Evolutionary conservation across 2,888 invertebrate genomes (phyloP).

Genomic region (Diaphora mendica): DNA sequence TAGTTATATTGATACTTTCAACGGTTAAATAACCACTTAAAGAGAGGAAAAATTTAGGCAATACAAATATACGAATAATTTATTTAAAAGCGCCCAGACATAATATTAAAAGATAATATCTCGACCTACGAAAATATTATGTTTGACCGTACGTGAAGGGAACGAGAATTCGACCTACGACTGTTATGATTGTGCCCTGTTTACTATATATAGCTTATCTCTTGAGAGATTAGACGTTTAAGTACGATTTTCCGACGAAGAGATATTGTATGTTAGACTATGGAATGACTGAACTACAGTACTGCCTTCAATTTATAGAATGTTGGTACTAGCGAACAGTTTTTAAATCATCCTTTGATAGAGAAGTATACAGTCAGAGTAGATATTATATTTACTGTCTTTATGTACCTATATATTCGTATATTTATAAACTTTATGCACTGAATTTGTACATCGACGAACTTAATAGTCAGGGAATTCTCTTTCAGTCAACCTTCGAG

Average conservation of each 20-base stretch:
- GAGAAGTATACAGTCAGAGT: no score
- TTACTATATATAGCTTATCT: conserved; percentile 38
- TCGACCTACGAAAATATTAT: conserved; percentile 73
- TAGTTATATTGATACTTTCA: not conserved
- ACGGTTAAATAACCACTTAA: not conserved
- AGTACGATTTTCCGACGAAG: not conserved
- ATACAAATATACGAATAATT: conserved; percentile 3
- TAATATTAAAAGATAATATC: conserved; percentile 78
- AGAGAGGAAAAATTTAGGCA: not conserved
- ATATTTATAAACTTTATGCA: not conserved
- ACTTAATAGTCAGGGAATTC: no score
- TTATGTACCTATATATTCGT: not conserved
- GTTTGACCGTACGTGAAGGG: conserved; percentile 59
- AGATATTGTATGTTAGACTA: not conserved
- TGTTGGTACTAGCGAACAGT: not conserved
- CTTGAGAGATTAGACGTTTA: conserved; percentile 9
- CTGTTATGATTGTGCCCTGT: conserved; percentile 41
- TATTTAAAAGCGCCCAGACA: conserved; percentile 38
- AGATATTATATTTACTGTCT: no score
- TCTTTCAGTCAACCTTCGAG: no score
- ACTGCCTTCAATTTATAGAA: not conserved
- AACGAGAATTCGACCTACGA: conserved; percentile 51
- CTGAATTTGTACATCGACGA: no score
- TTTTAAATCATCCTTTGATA: no score
- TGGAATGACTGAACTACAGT: not conserved